Percentiles rank a stretch among this genome's conserved stretches.
phyloP scores from a whole-genome alignment of 2,888 invertebrate genomes.

The Tridacna gigas region DNA sequence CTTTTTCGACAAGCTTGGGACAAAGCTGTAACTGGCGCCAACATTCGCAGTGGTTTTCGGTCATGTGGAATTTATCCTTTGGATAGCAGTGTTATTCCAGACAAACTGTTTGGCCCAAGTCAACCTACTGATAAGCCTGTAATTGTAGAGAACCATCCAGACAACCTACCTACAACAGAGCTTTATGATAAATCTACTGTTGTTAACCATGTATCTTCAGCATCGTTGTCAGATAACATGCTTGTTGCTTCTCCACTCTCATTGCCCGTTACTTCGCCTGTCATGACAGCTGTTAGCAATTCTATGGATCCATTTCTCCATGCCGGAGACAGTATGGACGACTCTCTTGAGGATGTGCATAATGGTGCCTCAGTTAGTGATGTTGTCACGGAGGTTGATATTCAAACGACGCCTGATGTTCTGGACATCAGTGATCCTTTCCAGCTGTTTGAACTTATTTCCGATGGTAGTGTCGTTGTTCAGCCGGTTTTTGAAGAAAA shows the following conservation, averaged over 20 bases:
- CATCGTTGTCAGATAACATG: not conserved
- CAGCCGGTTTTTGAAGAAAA: slow-evolving; percentile 5
- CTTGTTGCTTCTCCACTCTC: not conserved
- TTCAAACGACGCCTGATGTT: not conserved
- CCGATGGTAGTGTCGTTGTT: slow-evolving; percentile 13
- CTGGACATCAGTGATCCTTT: slow-evolving; percentile 25
- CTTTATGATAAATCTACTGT: not conserved
- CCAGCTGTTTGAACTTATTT: slow-evolving; percentile 20
- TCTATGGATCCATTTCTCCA: not conserved
- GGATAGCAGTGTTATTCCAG: not conserved
- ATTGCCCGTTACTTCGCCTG: not conserved
- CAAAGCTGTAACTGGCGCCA: not conserved
- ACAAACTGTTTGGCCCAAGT: not conserved
- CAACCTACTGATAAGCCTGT: not conserved
- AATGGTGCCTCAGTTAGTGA: not conserved
- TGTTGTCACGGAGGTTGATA: not conserved
- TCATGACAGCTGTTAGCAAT: not conserved
- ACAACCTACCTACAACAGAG: not conserved
- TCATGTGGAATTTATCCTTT: not conserved
- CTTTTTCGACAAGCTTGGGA: not conserved
- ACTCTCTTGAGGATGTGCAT: not conserved
- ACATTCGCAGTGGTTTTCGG: not conserved
- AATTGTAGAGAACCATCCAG: not conserved
- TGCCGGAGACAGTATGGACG: not conserved
- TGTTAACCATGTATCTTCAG: not conserved